These are phyloP conservation scores for Polypterus senegalus DNA, from an alignment of 2,113 vertebrate genomes.

Conservation along the genomic window DNA sequence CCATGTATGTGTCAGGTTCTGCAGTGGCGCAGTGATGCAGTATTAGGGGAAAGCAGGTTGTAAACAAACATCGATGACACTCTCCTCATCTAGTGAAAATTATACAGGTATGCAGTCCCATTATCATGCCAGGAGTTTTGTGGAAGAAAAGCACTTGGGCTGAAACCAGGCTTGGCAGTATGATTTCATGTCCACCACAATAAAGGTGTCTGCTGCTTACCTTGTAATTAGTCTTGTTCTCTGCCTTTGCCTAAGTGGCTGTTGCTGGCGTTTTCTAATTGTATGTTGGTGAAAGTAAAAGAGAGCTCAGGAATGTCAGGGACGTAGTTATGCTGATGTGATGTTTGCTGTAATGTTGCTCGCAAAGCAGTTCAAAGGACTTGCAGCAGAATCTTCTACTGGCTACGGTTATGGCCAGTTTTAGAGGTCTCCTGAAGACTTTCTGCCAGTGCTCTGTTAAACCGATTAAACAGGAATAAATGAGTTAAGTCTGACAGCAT, in stretches of 20 bases:
- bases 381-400: too few species aligned
- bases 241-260: slow-evolving; percentile 46
- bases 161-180: background rate
- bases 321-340: background rate
- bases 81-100: background rate
- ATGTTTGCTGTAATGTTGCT: background rate
- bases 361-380: background rate
- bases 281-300: slow-evolving; percentile 47
- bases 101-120: background rate
- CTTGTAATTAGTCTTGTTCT: slow-evolving; percentile 49
- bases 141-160: background rate
- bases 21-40: too few species aligned
- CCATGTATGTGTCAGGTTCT: too few species aligned
- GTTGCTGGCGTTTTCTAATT: slow-evolving; percentile 49
- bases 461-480: too few species aligned
- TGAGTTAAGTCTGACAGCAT: too few species aligned
- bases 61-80: background rate
- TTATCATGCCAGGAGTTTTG: slow-evolving; percentile 2
- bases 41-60: too few species aligned
- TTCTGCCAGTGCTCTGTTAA: too few species aligned
- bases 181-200: slow-evolving; percentile 1
- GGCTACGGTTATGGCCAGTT: too few species aligned
- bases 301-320: slow-evolving; percentile 10
- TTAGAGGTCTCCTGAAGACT: too few species aligned
- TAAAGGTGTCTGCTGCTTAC: slow-evolving; percentile 37